Percentiles rank a stretch among this genome's conserved stretches.
phyloP scores from a whole-genome alignment of 53 echinoderm and acorn worm genomes.

The Holothuria leucospilota region DNA sequence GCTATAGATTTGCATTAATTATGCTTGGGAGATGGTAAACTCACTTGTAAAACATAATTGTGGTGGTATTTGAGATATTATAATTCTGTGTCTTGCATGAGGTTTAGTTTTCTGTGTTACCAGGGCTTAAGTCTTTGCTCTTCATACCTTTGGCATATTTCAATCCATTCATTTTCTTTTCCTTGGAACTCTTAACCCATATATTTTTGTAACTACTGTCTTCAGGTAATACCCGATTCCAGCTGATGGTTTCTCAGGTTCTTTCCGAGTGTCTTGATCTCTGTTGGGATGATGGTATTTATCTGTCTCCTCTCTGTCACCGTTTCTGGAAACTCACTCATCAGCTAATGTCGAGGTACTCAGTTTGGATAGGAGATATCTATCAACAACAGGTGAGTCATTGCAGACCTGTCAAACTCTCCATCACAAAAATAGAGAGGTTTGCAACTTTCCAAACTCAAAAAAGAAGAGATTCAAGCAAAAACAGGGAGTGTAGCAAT shows the following conservation, averaged over 20 bases:
- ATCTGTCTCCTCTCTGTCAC: slow-evolving; percentile 84
- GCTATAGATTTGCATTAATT: no score
- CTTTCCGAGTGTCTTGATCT: slow-evolving; percentile 82
- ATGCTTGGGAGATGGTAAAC: no score
- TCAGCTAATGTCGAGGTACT: slow-evolving; percentile 86
- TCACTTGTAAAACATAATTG: no score
- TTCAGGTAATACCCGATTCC: slow-evolving; percentile 55
- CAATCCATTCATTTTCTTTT: no score
- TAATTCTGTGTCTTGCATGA: no score
- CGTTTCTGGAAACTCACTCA: slow-evolving; percentile 99
- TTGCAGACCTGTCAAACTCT: background rate
- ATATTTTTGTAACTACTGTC: background rate
- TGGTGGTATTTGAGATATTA: no score
- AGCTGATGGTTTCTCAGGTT: slow-evolving; percentile 65
- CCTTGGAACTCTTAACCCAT: no score
- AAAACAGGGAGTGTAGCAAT: no score
- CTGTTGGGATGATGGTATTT: slow-evolving; percentile 88
- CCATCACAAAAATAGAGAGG: background rate
- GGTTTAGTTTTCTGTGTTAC: no score
- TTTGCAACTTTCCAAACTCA: background rate
- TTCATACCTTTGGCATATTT: no score
- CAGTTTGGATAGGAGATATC: slow-evolving; percentile 86
- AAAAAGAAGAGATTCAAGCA: background rate
- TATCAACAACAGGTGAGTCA: slow-evolving; percentile 71
- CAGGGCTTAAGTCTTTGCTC: no score